Conservation (phyloP, 2,113 vertebrate species). For the Ceyx melanurus region DNA sequence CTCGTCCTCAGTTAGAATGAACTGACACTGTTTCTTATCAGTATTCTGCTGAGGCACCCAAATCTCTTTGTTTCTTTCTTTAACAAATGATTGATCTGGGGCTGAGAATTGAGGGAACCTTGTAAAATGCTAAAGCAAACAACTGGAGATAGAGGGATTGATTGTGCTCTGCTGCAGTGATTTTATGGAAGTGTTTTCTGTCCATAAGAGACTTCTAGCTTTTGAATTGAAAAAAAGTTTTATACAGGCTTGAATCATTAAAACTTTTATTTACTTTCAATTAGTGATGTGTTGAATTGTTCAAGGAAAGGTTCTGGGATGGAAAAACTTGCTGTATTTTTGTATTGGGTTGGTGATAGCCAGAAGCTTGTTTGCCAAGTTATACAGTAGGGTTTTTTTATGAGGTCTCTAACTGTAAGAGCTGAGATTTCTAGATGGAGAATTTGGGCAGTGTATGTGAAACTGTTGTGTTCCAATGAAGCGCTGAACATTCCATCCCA, state of each 20-base stretch:
- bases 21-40: conserved; percentile 43
- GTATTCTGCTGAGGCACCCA: conserved; percentile 53
- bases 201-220: conserved; percentile 32
- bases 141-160: conserved; percentile 59
- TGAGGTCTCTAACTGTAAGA: background rate
- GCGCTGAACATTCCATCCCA: background rate
- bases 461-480: background rate
- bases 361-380: background rate
- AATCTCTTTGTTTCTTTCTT: conserved; percentile 53
- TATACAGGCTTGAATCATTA: conserved; percentile 46
- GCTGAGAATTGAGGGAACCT: conserved; percentile 49
- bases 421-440: background rate
- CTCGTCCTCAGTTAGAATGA: conserved; percentile 33
- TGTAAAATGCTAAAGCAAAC: conserved; percentile 67
- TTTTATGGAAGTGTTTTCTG: conserved; percentile 67
- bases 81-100: conserved; percentile 69
- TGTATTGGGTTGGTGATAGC: background rate
- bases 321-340: background rate
- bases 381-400: background rate
- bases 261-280: conserved; percentile 61
- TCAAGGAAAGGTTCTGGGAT: background rate
- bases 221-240: conserved; percentile 37
- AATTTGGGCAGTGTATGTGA: background rate
- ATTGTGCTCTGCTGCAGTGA: conserved; percentile 53
- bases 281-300: conserved; percentile 18